These are phyloP conservation scores for Bubo blakistoni DNA, from an alignment of 2,113 vertebrate species.

Conservation along the genomic window DNA sequence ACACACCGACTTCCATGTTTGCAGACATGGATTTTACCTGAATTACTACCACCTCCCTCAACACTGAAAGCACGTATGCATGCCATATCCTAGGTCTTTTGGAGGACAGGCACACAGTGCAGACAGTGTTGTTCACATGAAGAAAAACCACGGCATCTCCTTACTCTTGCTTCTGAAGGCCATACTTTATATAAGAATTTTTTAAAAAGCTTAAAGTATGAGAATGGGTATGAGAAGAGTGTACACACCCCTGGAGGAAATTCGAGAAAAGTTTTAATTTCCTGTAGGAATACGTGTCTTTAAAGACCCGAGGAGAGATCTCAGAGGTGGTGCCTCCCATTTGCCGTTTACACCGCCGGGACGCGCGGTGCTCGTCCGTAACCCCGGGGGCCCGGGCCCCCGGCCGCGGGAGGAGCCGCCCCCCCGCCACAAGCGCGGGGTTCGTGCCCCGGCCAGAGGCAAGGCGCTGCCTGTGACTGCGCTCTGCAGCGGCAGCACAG, in stretches of 20 bases:
- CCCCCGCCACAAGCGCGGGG: neutral
- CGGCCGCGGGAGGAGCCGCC: rapidly evolving
- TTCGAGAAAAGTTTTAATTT: neutral
- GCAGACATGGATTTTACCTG: neutral
- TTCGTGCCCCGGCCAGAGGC: rapidly evolving
- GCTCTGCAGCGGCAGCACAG: neutral
- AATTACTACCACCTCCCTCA: neutral
- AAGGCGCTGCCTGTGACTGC: rapidly evolving
- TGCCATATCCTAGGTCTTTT: rapidly evolving
- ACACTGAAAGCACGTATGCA: rapidly evolving
- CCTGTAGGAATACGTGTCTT: neutral
- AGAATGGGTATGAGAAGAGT: neutral
- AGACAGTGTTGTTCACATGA: rapidly evolving
- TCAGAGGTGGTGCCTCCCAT: rapidly evolving
- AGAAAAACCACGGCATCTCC: rapidly evolving
- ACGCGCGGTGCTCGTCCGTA: rapidly evolving
- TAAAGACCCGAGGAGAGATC: rapidly evolving
- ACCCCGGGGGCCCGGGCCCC: too few species aligned
- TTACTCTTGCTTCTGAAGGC: too few species aligned
- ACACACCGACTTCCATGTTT: neutral
- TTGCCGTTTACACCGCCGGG: rapidly evolving
- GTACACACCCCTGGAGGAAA: neutral
- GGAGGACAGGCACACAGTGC: neutral
- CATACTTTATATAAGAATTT: rapidly evolving
- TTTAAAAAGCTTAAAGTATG: neutral